phyloP scores from a whole-genome alignment of 2,888 invertebrate genomes.

The Drosophila tripunctata region DNA sequence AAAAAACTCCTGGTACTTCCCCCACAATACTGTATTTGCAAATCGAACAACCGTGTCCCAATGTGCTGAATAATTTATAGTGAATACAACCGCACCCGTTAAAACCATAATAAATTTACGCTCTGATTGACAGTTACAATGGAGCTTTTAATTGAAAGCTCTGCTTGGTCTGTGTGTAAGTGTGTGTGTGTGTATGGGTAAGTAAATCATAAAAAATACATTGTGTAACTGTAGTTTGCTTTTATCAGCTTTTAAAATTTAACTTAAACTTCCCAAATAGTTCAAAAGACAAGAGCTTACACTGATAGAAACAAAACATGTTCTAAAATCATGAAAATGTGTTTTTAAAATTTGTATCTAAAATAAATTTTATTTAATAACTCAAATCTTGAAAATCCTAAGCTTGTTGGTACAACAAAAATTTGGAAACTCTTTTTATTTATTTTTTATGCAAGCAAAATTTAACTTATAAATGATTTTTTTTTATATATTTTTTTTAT shows the following conservation, averaged over 20 bases:
- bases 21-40: constrained; percentile 47
- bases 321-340: too few species aligned
- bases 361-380: too few species aligned
- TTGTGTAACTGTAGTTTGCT: constrained; percentile 24
- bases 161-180: too few species aligned
- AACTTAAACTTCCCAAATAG: constrained; percentile 17
- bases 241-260: constrained; percentile 1
- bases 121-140: constrained; percentile 43
- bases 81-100: constrained; percentile 24
- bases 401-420: too few species aligned
- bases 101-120: constrained; percentile 33
- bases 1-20: neutral
- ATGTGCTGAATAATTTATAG: constrained; percentile 59
- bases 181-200: too few species aligned
- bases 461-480: too few species aligned
- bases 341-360: too few species aligned
- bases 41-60: constrained; percentile 68
- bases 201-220: constrained; percentile 62
- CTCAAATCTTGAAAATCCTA: too few species aligned
- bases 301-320: too few species aligned
- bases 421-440: too few species aligned
- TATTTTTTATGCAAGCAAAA: too few species aligned
- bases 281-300: constrained; percentile 1
- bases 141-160: constrained; percentile 59
- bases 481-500: too few species aligned